Evolutionary conservation across 1,140 invertebrate genomes (phyloP), one percentile per base, ranked within the genome.

Genomic region (Saxidomus purpurata): DNA sequence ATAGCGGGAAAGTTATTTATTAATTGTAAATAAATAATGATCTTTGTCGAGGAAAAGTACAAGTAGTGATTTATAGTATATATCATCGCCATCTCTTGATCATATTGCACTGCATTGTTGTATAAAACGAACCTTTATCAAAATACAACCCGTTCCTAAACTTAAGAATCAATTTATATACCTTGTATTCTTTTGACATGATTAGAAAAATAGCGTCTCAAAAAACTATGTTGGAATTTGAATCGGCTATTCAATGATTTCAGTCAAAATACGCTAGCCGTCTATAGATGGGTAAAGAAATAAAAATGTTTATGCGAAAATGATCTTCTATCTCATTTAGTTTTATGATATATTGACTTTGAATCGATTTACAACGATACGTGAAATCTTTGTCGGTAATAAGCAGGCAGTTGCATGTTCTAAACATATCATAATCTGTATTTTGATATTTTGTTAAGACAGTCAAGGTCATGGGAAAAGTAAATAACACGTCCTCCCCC

Each of bases 271-370:
- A 63, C n/a, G 59, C n/a, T 28, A 28, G 59, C 15, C 59, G n/a
- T 28, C 22, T 40, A 71, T 71, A 36, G 67, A 19, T 22, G 36
- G 2, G 19, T 25, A 71, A 71, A 36, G 67, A 71, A 71, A 71
- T 71, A 71, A 71, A 71, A 71, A 31, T 71, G 67, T 71, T 71
- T 36, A 71, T 28, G 38, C 31, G 67, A 71, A 71, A 71, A 19
- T 71, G 36, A 71, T 36, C 67, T 28, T 36, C 15, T 17, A 28
- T 36, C 34, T 71, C 31, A 71, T 71, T 71, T 4, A 71, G 2
- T 71, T 71, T 71, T 71, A 71, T 71, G 67, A 71, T 71, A n/a
- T 71, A 71, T 71, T 38, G 67, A 71, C 67, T 71, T 71, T n/a
- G 67, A 28, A 71, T 71, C 67, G 67, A 71, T 71, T 71, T 71